Evolutionary conservation across 2,113 vertebrate genomes (phyloP), one percentile per base, ranked within the genome.

Genomic region (Megaptera novaeangliae): DNA sequence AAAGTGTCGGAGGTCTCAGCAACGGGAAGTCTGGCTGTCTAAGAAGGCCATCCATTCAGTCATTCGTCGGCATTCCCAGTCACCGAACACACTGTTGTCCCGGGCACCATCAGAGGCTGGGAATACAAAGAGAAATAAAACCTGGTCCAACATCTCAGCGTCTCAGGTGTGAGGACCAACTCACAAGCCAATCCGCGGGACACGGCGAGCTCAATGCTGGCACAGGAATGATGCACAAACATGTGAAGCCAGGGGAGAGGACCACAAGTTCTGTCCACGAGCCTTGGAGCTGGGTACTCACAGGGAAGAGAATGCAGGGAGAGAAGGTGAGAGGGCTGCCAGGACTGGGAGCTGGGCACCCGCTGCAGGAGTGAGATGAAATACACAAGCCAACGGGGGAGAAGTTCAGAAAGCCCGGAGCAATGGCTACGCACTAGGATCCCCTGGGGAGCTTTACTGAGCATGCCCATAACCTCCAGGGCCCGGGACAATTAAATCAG

Each of bases 301-400:
- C 31, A 11, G 49, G 71, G 12, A 1, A 10, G 41, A 66, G 63
- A 21, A 31, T 1, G 20, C 31, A 11, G 29, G 41, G 6, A 21
- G 27, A 41, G 20, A 20, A 66, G 36, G 39, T 8, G 4, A 6
- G 59, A 31, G 1, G 52, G 21, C 9, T 2, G 5, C 18, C 12
- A 1, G 15, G 64, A n/a, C 61, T 2, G 2, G 52, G n/a, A 27
- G 6, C 11, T 1, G 23, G 18, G 8, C 27, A 2, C 11, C 23
- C 14, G 34, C 46, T 4, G 3, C 44, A 57, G 7, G 36, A 41
- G 34, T 1, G 71, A 29, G 69, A 27, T 20, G 29, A 34, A 13
- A 29, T 2, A 5, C 0, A 2, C 36, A 27, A 29, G 64, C 3
- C 29, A 3, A 1, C 15, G 0, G 4, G 2, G 1, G 55, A 77